Conservation (phyloP, 1,140 invertebrate species). For the Orius insidiosus region DNA sequence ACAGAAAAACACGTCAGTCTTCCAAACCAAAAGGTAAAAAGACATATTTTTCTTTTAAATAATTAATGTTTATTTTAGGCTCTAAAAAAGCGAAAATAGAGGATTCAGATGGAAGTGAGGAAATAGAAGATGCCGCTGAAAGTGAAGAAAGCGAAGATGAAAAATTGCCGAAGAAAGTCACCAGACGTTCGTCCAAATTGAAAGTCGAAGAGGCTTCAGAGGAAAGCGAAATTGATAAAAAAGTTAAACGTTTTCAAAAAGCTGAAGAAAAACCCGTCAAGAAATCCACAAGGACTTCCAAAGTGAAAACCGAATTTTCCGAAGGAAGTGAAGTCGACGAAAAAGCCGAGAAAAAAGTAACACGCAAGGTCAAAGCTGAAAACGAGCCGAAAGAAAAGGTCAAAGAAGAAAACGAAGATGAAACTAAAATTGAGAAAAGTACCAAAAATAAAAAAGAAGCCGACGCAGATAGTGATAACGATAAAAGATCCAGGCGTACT, state of each 20-base stretch:
- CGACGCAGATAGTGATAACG: not conserved
- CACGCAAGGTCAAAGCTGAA: not conserved
- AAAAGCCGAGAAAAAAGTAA: constrained; percentile 13
- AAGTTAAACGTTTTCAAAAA: constrained; percentile 5
- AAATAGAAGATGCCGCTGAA: constrained; percentile 9
- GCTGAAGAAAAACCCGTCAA: too few species aligned
- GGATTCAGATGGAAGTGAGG: too few species aligned
- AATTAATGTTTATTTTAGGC: too few species aligned
- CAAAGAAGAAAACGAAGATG: constrained; percentile 6
- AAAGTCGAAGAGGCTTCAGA: constrained; percentile 16
- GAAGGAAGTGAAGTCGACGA: constrained; percentile 6
- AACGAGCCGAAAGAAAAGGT: too few species aligned
- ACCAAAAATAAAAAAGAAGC: constrained; percentile 8
- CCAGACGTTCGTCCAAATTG: constrained; percentile 23
- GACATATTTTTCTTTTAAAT: too few species aligned
- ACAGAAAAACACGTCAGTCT: too few species aligned
- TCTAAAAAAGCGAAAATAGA: too few species aligned
- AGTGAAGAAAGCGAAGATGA: constrained; percentile 23
- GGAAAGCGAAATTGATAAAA: constrained; percentile 16
- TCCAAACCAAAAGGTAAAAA: too few species aligned
- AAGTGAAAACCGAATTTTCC: constrained; percentile 8
- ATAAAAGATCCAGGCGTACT: constrained; percentile 11
- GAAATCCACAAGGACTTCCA: not conserved
- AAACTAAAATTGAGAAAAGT: not conserved
- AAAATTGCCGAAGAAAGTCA: constrained; percentile 26